Evolutionary conservation across 2,888 invertebrate species (phyloP).

Genomic region (Selenia dentaria): DNA sequence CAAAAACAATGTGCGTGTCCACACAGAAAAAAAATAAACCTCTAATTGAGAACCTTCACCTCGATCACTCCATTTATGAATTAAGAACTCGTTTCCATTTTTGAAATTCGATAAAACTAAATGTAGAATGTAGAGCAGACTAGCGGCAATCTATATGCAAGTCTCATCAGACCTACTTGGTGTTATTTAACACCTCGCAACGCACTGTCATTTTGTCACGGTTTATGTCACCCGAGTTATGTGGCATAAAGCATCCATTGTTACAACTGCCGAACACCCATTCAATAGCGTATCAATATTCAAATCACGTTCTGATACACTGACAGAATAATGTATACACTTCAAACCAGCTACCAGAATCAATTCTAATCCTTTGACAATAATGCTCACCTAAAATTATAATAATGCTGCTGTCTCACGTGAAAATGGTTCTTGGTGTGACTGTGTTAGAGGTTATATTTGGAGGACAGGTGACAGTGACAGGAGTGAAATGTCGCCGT

Average conservation of each 20-base stretch:
- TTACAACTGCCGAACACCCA: conserved; percentile 25
- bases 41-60: no score
- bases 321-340: conserved; percentile 20
- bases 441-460: conserved; percentile 47
- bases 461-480: conserved; percentile 43
- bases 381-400: conserved; percentile 19
- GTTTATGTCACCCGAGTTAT: conserved; percentile 29
- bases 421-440: conserved; percentile 37
- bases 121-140: no score
- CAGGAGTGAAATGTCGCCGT: conserved; percentile 46
- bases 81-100: no score
- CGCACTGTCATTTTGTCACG: conserved; percentile 12
- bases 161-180: conserved; percentile 7
- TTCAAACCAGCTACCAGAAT: conserved; percentile 5
- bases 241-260: conserved; percentile 28
- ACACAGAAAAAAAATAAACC: no score
- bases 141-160: conserved; percentile 15
- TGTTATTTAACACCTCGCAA: conserved; percentile 8
- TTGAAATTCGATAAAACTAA: no score
- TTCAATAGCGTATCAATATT: conserved; percentile 27
- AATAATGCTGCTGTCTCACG: conserved; percentile 37
- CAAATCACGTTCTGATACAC: conserved; percentile 29
- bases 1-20: no score
- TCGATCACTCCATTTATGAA: no score
- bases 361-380: conserved; percentile 27